A percentile compares a stretch with the other conserved stretches of the same genome.
These are phyloP conservation scores for Diachrysia chrysitis DNA, from an alignment of 2,888 invertebrate species.

Conservation along the genomic window DNA sequence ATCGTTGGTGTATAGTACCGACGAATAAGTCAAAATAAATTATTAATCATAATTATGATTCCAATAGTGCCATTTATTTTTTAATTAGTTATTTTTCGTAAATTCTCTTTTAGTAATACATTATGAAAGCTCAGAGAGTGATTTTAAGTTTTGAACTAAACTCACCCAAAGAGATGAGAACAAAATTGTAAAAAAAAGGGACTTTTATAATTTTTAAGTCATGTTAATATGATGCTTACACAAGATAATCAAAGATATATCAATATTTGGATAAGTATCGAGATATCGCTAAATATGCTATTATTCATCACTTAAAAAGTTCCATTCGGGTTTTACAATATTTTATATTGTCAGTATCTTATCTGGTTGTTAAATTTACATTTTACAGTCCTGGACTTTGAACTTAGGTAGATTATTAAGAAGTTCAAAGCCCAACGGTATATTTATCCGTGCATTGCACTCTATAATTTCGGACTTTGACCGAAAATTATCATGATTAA, in stretches of 20 bases:
- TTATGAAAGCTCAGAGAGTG: no score
- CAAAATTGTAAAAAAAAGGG: no score
- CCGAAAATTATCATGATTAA: not conserved
- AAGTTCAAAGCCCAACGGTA: not conserved
- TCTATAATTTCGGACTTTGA: not conserved
- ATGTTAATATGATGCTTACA: no score
- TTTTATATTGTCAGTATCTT: not conserved
- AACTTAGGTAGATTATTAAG: not conserved
- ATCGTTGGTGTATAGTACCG: no score
- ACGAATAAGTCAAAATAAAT: no score
- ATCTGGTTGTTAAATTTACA: not conserved
- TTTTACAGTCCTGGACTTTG: not conserved
- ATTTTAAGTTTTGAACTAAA: no score
- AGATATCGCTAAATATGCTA: not conserved
- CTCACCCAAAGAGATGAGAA: not conserved
- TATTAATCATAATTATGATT: no score
- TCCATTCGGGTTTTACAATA: not conserved
- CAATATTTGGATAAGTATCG: not conserved
- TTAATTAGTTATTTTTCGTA: no score
- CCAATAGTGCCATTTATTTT: no score
- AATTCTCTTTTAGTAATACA: no score
- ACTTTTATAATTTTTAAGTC: no score
- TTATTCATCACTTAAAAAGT: not conserved
- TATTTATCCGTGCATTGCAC: not conserved
- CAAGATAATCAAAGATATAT: not conserved